Base-by-base conservation (phyloP, 2,797 vertebrate species). In the Gymnocypris eckloni region DNA sequence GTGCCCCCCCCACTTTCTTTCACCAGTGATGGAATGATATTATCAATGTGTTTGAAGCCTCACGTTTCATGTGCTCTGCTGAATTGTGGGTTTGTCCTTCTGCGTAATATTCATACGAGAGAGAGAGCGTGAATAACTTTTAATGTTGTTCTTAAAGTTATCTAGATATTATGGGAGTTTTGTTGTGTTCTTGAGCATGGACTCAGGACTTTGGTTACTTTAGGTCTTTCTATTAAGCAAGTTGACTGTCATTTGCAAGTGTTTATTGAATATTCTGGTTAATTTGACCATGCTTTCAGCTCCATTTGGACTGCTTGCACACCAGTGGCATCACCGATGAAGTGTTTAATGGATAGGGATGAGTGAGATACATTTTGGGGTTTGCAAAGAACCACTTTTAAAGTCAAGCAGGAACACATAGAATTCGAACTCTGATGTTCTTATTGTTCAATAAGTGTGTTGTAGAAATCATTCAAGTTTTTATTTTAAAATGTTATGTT, bases 1-100 rank as follows among this genome's bases (percentile, higher is more conserved):
- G 86, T 88, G 88, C 92, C 70, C 33, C 85, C 48, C 52, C 33
- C 41, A 1, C 25, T 72, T 86, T 77, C 83, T 90, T 92, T 88
- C 85, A 87, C 87, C 90, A 92, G 80, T 82, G 84, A 85, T 72
- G 87, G 78, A 90, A 88, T 87, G 83, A 89, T 87, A 82, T 75
- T 67, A 75, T 79, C 70, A 5, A 39, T 87, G 37, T 81, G 69
- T 37, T n/a, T 72, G 71, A 87, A 89, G n/a, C 82, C 77, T 92
- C 89, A 90, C 90, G n/a, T 86, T 61, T 73, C 67, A 71, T 20
- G 54, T 82, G 87, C 88, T 86, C 81, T 77, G 18, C 16, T 69
- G 59, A 85, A 85, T 33, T 78, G 67, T 72, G 4, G 79, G 75
- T 71, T 41, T 48, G 56, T 22, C 15, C 75, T 6, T 52, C 39